A percentile compares a stretch with the other conserved stretches of the same genome.
These are phyloP conservation scores for Podiceps cristatus DNA, from an alignment of 2,113 vertebrate genomes.

Conservation along the genomic window DNA sequence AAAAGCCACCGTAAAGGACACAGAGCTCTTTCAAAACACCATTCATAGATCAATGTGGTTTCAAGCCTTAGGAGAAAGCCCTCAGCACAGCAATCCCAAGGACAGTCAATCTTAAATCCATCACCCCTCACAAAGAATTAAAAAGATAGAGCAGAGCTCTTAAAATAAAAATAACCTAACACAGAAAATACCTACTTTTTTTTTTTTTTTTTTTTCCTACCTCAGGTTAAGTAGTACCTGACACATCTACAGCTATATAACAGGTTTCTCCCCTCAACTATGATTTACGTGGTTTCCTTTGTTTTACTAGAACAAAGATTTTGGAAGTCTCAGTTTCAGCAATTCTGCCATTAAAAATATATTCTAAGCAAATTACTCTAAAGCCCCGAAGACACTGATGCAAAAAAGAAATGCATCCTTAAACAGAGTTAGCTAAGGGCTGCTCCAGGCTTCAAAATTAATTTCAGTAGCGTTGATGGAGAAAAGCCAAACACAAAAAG, in stretches of 20 bases:
- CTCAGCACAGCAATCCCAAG: background rate
- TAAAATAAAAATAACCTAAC: background rate
- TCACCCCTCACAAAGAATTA: background rate
- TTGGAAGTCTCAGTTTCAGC: background rate
- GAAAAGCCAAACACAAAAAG: background rate
- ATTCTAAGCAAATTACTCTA: background rate
- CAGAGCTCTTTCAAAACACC: background rate
- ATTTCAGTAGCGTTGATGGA: background rate
- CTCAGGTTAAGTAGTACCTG: background rate
- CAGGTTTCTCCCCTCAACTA: background rate
- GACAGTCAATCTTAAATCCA: background rate
- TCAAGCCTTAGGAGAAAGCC: background rate
- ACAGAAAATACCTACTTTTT: background rate
- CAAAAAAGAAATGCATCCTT: background rate
- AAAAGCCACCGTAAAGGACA: background rate
- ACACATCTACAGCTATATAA: background rate
- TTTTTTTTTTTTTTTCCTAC: background rate
- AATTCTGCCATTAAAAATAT: conserved; percentile 14
- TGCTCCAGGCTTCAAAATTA: background rate
- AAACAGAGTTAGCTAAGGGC: background rate
- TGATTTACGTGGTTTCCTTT: background rate
- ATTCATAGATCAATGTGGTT: background rate
- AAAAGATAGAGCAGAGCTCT: background rate
- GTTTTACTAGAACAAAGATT: background rate
- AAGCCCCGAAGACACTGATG: background rate